These are phyloP conservation scores for Galeopsomyia nigrocyanea DNA, from an alignment of 2,888 invertebrate genomes.

Conservation along the genomic window DNA sequence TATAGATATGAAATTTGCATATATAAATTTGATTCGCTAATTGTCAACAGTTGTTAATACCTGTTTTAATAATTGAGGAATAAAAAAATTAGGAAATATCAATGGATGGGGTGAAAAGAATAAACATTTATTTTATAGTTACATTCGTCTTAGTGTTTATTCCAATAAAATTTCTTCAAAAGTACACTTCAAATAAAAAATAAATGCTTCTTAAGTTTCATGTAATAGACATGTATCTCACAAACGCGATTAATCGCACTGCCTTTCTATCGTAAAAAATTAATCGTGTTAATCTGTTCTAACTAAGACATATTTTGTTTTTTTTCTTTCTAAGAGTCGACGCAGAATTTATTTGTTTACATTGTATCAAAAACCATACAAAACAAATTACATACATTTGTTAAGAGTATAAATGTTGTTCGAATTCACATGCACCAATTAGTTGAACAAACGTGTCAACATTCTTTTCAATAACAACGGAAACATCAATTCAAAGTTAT, in stretches of 20 bases:
- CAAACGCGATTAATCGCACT: slow-evolving; percentile 34
- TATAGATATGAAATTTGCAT: too few species aligned
- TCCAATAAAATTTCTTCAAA: slow-evolving; percentile 58
- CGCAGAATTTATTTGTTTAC: background rate
- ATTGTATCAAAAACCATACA: slow-evolving; percentile 36
- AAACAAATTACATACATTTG: slow-evolving; percentile 48
- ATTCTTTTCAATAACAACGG: slow-evolving; percentile 35
- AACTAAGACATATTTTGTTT: slow-evolving; percentile 5
- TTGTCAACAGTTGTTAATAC: too few species aligned
- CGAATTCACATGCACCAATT: slow-evolving; percentile 36
- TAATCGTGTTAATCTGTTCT: background rate
- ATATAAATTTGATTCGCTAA: too few species aligned
- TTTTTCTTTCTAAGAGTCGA: background rate
- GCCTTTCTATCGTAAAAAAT: slow-evolving; percentile 11
- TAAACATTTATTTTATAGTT: slow-evolving; percentile 8
- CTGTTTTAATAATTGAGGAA: too few species aligned
- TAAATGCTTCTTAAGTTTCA: slow-evolving; percentile 60
- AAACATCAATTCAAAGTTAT: slow-evolving; percentile 36
- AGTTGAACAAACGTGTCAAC: slow-evolving; percentile 40
- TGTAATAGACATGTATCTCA: slow-evolving; percentile 55
- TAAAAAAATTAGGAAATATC: too few species aligned
- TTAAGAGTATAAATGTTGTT: slow-evolving; percentile 8
- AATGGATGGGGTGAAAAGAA: background rate
- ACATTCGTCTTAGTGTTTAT: slow-evolving; percentile 53
- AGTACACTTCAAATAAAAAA: slow-evolving; percentile 64